Base-by-base conservation (phyloP, 2,888 invertebrate genomes). In the Athalia circularis region DNA sequence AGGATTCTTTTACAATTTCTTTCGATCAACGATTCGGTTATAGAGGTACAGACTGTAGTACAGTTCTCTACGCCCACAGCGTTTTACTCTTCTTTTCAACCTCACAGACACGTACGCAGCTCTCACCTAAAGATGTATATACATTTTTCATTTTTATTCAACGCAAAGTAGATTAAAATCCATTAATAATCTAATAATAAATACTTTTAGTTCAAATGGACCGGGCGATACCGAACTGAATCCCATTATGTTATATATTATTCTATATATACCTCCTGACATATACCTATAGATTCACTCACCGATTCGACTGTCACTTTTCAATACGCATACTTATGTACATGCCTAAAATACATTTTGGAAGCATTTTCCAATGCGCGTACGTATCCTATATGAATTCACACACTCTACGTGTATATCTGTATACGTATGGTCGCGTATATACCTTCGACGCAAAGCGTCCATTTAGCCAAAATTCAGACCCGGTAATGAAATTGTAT, bases 161-260 rank as follows among this genome's bases (percentile, higher is more conserved):
- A 9, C 79, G 77, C 77, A 74, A 72, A 79, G 65, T 86, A 84
- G 84, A 87, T 86, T 86, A 85, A 86, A 84, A 84, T 84, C 84
- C 81, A 82, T 79, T 84, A 82, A 85, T 86, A 87, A 87, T 87
- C 82, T 84, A 84, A 87, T 87, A 86, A 86, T 84, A 86, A 87
- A 86, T 84, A 87, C 85, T 86, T 86, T 87, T 80, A 82, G 82
- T 83, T 80, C 80, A 84, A 87, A 87, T 84, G 83, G 84, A 84
- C 80, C 83, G 79, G 79, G 82, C 78, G 80, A 81, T 80, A 81
- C 62, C 59, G 43, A 45, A 9, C 47, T 59, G 59, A 72, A 61
- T 72, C 72, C 72, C 52, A 57, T 72, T 48, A 61, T n/a, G 54
- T 8, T 29, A 0, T 29, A 29, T 29, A 29, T 29, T 29, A 29